These are phyloP conservation scores for Molossus alvarezi DNA, from an alignment of 2,797 vertebrate species.

Conservation along the genomic window DNA sequence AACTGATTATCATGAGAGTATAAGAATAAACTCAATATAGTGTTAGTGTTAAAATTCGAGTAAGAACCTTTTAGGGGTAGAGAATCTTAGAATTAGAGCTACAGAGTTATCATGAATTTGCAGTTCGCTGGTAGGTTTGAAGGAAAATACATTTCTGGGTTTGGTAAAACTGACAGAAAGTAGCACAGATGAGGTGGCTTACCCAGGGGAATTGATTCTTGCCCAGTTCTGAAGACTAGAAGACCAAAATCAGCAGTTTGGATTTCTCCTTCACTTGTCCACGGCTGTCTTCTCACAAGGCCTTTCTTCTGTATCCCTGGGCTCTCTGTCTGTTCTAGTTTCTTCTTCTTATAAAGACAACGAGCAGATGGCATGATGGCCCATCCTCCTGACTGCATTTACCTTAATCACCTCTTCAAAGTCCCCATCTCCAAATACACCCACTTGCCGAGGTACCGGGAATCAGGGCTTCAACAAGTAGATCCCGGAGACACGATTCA, in stretches of 20 bases:
- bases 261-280: background rate
- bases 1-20: background rate
- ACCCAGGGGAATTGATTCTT: background rate
- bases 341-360: background rate
- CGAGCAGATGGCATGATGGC: background rate
- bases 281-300: fast-evolving
- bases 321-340: background rate
- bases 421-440: background rate
- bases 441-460: background rate
- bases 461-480: background rate
- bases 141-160: background rate
- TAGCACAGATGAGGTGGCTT: background rate
- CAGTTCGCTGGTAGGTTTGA: background rate
- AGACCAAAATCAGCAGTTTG: too few relatives aligned
- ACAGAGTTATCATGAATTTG: background rate
- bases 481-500: background rate
- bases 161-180: background rate
- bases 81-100: background rate
- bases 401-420: background rate
- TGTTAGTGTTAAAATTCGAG: background rate
- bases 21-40: background rate
- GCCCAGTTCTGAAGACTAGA: background rate
- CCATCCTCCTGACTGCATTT: background rate
- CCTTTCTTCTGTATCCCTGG: background rate
- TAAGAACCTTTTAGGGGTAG: background rate